phyloP scores from a whole-genome alignment of 1,140 invertebrate species.

The Hormaphis cornu region DNA sequence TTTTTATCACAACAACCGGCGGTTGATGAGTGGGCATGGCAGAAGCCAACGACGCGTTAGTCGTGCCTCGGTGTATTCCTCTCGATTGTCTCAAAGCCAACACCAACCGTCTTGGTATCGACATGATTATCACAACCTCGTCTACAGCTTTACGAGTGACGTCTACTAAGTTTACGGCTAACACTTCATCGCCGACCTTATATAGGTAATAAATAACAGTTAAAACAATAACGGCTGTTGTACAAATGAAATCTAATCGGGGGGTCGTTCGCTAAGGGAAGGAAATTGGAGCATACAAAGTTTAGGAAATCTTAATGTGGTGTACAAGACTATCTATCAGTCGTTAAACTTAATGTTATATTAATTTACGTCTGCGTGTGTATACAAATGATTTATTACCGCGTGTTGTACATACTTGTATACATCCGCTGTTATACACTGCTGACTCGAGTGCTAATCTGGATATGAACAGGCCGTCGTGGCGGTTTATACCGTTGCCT shows the following conservation, averaged over 20 bases:
- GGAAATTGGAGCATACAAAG: too few relatives aligned
- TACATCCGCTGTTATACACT: conserved; percentile 89
- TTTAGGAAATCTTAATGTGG: too few relatives aligned
- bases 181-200: conserved; percentile 94
- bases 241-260: neutral
- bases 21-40: conserved; percentile 48
- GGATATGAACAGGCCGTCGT: conserved; percentile 96
- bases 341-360: too few relatives aligned
- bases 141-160: conserved; percentile 95
- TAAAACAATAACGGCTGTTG: neutral
- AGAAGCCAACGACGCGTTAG: neutral
- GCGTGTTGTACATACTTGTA: conserved; percentile 57
- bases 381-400: neutral
- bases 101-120: conserved; percentile 88
- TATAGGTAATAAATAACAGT: neutral
- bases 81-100: conserved; percentile 69
- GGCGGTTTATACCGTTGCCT: conserved; percentile 85
- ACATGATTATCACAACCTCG: conserved; percentile 98
- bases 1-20: conserved; percentile 86
- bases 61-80: conserved; percentile 28
- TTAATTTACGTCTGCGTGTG: too few relatives aligned
- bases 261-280: too few relatives aligned
- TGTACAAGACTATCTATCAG: too few relatives aligned
- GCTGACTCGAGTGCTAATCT: conserved; percentile 93
- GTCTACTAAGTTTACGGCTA: conserved; percentile 94